These are phyloP conservation scores for Bolinopsis microptera DNA, from an alignment of 37 sponge, comb jelly and placozoan genomes.

Conservation along the genomic window DNA sequence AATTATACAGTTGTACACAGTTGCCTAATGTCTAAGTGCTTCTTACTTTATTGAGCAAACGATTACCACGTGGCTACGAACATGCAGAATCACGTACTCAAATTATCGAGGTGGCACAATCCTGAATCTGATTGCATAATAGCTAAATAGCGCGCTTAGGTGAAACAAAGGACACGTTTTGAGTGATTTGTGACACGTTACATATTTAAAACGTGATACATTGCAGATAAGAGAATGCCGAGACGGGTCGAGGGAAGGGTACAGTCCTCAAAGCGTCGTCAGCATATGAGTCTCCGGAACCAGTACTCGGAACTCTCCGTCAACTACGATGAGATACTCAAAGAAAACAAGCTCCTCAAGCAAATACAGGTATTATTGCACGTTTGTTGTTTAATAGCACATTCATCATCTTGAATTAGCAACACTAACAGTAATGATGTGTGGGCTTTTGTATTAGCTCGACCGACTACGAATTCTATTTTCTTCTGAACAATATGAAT, in stretches of 20 bases:
- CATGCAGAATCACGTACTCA: neutral
- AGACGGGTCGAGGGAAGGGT: constrained; percentile 22
- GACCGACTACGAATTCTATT: too few species aligned
- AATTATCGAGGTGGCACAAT: neutral
- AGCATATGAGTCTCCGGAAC: constrained; percentile 37
- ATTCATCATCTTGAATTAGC: too few species aligned
- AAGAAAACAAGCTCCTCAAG: constrained; percentile 45
- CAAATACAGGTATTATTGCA: constrained; percentile 57
- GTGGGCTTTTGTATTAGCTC: too few species aligned
- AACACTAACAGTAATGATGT: too few species aligned
- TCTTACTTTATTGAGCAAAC: too few species aligned
- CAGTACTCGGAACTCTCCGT: constrained; percentile 14
- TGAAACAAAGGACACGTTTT: neutral
- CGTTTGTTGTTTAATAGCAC: too few species aligned
- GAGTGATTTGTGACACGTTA: neutral
- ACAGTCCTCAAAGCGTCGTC: constrained; percentile 50
- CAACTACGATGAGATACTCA: constrained; percentile 44
- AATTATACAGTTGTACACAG: too few species aligned
- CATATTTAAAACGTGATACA: neutral
- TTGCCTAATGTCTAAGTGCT: too few species aligned
- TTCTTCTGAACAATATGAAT: too few species aligned
- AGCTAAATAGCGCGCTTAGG: neutral
- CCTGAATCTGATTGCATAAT: neutral
- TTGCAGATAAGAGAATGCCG: constrained; percentile 20
- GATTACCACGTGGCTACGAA: too few species aligned